Percentiles rank a stretch among this genome's conserved stretches.
These are phyloP conservation scores for Mola mola DNA, from an alignment of 2,113 vertebrate genomes.

Conservation along the genomic window DNA sequence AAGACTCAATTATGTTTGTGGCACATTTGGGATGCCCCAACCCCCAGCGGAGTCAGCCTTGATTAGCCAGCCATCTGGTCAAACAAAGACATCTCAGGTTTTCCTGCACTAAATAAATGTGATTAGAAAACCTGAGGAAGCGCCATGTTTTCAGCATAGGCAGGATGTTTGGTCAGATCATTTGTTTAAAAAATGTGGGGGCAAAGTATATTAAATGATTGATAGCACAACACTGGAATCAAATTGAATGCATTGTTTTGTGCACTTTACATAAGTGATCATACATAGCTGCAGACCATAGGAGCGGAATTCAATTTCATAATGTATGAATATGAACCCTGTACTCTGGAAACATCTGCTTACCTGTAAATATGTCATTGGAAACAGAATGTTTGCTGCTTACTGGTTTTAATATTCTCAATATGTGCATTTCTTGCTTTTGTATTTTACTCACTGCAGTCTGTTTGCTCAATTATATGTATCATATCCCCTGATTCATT, in stretches of 20 bases:
- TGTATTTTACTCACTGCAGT: constrained; percentile 15
- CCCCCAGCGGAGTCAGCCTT: constrained; percentile 55
- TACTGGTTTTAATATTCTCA: constrained; percentile 14
- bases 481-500: constrained; percentile 13
- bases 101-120: constrained; percentile 68
- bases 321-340: background rate
- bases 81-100: constrained; percentile 75
- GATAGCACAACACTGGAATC: background rate
- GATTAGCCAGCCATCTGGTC: constrained; percentile 77
- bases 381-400: constrained; percentile 23
- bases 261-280: background rate
- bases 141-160: background rate
- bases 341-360: constrained; percentile 12
- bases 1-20: constrained; percentile 55
- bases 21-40: constrained; percentile 58
- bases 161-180: constrained; percentile 8
- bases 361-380: constrained; percentile 16
- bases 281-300: background rate
- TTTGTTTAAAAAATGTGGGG: constrained; percentile 9
- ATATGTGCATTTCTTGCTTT: constrained; percentile 5
- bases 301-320: background rate
- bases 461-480: constrained; percentile 30
- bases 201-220: background rate
- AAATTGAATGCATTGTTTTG: background rate
- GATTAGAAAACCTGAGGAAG: constrained; percentile 70